Evolutionary conservation across 2,797 vertebrate genomes (phyloP).

Genomic region (Synaphobranchus kaupii): DNA sequence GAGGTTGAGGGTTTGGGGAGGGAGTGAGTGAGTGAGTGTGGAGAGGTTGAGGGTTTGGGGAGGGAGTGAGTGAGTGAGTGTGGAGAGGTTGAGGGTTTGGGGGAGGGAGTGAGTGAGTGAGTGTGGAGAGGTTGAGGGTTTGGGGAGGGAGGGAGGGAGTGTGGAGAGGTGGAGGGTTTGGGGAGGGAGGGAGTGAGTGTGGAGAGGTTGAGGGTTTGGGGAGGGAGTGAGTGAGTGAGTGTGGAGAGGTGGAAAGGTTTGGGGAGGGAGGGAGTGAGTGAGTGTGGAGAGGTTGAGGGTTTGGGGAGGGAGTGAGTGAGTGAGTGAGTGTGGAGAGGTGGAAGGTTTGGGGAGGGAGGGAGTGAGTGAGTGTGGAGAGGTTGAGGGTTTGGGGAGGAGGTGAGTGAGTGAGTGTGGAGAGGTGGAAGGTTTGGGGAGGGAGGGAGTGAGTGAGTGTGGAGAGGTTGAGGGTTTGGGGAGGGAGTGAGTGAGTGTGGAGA

Average conservation of each 20-base stretch:
- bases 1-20: not conserved
- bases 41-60: not conserved
- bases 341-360: not conserved
- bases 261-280: slow-evolving; percentile 66
- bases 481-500: not conserved
- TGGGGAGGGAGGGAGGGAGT: no score
- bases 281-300: slow-evolving; percentile 67
- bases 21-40: slow-evolving; percentile 76
- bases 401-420: slow-evolving; percentile 81
- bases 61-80: slow-evolving; percentile 76
- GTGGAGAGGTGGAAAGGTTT: not conserved
- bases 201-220: not conserved
- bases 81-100: not conserved
- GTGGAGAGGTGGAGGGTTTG: not conserved
- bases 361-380: slow-evolving; percentile 84
- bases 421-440: not conserved
- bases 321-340: slow-evolving; percentile 84
- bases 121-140: slow-evolving; percentile 60
- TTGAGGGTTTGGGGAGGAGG: not conserved
- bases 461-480: not conserved
- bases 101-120: slow-evolving; percentile 69
- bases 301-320: not conserved
- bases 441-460: not conserved
- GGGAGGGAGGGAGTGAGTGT: not conserved
- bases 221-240: not conserved